Conservation (phyloP, 1,140 invertebrate species). For the Chrysomallon squamiferum region DNA sequence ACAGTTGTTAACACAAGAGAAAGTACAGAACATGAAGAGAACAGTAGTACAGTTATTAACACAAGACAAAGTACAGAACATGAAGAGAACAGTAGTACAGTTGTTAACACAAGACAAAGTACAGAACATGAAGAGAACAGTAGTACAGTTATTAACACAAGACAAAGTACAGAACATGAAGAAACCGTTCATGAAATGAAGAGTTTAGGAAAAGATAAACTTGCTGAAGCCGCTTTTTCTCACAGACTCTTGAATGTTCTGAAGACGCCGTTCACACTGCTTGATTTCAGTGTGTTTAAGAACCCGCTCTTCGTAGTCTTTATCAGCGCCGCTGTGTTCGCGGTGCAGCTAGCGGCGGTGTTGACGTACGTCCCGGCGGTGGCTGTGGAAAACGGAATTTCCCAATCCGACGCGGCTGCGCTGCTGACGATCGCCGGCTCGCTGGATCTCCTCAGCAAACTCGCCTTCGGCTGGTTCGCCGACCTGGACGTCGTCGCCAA, state of each 20-base stretch:
- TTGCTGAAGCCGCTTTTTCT: too few species aligned
- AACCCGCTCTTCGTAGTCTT: conserved; percentile 13
- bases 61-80: too few species aligned
- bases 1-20: too few species aligned
- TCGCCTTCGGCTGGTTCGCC: conserved; percentile 16
- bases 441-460: conserved; percentile 10
- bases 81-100: too few species aligned
- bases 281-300: conserved; percentile 19
- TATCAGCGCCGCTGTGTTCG: conserved; percentile 3
- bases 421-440: conserved; percentile 17
- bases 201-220: too few species aligned
- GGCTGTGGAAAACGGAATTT: conserved; percentile 16
- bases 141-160: too few species aligned
- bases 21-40: too few species aligned
- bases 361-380: conserved; percentile 23
- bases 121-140: too few species aligned
- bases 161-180: too few species aligned
- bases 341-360: background rate
- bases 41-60: too few species aligned
- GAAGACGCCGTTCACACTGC: background rate
- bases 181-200: too few species aligned
- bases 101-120: too few species aligned
- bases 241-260: background rate
- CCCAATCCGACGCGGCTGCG: conserved; percentile 13
- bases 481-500: conserved; percentile 2